These are phyloP conservation scores for Myodes glareolus DNA, from an alignment of 2,113 vertebrate species.

Conservation along the genomic window DNA sequence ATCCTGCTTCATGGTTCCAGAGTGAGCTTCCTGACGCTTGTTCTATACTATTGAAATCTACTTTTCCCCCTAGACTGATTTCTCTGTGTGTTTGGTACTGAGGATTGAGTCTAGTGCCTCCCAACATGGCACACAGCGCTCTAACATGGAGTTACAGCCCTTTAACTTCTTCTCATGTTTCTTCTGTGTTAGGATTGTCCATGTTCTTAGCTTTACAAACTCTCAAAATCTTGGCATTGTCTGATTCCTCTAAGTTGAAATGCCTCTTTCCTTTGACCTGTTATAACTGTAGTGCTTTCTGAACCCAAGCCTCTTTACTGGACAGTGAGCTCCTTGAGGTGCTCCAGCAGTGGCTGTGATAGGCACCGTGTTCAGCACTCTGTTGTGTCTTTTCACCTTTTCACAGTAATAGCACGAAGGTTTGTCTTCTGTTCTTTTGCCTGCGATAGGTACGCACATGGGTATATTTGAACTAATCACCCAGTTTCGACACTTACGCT, in stretches of 20 bases:
- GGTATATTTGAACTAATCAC: conserved; percentile 10
- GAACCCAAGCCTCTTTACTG: background rate
- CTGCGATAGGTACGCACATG: background rate
- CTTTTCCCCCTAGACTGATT: background rate
- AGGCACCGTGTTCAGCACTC: background rate
- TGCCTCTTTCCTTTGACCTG: conserved; percentile 17
- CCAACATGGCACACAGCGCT: no score
- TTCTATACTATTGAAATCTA: background rate
- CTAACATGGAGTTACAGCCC: background rate
- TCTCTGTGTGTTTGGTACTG: background rate
- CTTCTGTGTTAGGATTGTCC: conserved; percentile 5
- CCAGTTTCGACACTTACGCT: background rate
- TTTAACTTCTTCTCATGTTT: background rate
- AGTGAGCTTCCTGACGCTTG: conserved; percentile 13
- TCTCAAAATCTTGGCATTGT: conserved; percentile 14
- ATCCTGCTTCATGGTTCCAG: background rate
- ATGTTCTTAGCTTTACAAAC: background rate
- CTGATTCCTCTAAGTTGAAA: conserved; percentile 30
- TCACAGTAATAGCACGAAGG: background rate
- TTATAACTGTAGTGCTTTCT: background rate
- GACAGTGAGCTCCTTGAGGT: no score
- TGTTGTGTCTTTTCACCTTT: background rate
- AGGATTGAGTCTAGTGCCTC: background rate
- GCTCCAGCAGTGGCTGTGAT: background rate
- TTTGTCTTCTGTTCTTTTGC: background rate